A percentile compares a stretch with the other conserved stretches of the same genome.
phyloP scores from a whole-genome alignment of 2,113 vertebrate genomes.

The Trachemys scripta region DNA sequence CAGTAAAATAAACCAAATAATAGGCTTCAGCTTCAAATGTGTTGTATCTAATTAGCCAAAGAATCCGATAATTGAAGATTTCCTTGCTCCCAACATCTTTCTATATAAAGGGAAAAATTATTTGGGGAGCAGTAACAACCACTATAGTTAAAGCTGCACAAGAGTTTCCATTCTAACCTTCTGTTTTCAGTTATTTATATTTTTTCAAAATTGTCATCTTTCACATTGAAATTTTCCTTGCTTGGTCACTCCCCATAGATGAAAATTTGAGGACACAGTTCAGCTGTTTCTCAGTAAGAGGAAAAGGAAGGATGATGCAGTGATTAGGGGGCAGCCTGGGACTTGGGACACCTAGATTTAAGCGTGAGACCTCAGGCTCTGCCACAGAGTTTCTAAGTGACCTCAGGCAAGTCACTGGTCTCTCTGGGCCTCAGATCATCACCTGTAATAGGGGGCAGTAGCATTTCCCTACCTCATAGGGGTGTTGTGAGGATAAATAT shows the following conservation, averaged over 20 bases:
- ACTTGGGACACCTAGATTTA: background rate
- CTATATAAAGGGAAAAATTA: constrained; percentile 5
- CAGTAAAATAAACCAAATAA: constrained; percentile 37
- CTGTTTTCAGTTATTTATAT: background rate
- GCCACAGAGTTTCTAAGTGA: background rate
- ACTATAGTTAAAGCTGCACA: background rate
- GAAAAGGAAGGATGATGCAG: background rate
- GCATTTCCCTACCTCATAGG: background rate
- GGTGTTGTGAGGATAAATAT: background rate
- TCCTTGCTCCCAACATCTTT: background rate
- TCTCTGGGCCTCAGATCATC: background rate
- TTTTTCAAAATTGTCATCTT: background rate
- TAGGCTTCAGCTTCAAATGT: background rate
- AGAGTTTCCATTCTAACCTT: background rate
- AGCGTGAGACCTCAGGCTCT: background rate
- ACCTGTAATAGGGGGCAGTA: background rate
- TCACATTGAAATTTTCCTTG: background rate
- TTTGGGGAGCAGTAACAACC: background rate
- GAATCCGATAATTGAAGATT: constrained; percentile 15
- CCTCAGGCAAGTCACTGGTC: background rate
- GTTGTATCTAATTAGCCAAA: constrained; percentile 47
- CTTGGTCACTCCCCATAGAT: background rate
- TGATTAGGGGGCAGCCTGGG: background rate
- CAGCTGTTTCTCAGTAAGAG: background rate
- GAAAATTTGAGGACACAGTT: background rate